Evolutionary conservation across 2,797 vertebrate species (phyloP).

Genomic region (Corythornis leucogaster): DNA sequence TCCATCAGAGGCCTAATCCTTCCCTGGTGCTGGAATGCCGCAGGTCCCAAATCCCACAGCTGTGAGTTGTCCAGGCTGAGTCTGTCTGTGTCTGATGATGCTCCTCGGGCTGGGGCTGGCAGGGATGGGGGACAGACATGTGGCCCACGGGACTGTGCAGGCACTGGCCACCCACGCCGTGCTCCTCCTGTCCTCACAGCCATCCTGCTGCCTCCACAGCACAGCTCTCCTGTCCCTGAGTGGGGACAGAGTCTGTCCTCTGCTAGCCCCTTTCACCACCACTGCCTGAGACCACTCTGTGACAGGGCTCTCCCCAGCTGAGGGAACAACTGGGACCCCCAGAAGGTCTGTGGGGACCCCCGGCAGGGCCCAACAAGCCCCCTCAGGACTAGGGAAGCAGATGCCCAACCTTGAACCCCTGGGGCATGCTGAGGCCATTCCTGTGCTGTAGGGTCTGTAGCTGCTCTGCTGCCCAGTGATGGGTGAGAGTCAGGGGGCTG

Average conservation of each 20-base stretch:
- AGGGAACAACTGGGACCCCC: background rate
- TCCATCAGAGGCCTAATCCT: background rate
- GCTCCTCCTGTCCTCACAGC: background rate
- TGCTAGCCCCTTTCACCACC: accelerated
- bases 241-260: background rate
- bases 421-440: background rate
- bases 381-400: background rate
- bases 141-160: background rate
- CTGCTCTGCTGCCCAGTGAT: accelerated
- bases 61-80: background rate
- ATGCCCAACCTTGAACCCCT: background rate
- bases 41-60: background rate
- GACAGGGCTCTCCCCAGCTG: background rate
- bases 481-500: background rate
- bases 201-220: background rate
- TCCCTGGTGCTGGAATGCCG: background rate
- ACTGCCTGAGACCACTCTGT: background rate
- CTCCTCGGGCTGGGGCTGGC: background rate
- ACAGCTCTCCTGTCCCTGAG: background rate
- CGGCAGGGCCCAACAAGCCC: background rate
- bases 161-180: accelerated
- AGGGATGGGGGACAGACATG: background rate
- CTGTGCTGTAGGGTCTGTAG: background rate
- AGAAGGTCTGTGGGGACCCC: background rate
- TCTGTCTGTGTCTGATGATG: background rate